Percentiles rank a stretch among this genome's conserved stretches.
These are phyloP conservation scores for Catajapyx aquilonaris DNA, from an alignment of 1,140 invertebrate genomes.

Conservation along the genomic window DNA sequence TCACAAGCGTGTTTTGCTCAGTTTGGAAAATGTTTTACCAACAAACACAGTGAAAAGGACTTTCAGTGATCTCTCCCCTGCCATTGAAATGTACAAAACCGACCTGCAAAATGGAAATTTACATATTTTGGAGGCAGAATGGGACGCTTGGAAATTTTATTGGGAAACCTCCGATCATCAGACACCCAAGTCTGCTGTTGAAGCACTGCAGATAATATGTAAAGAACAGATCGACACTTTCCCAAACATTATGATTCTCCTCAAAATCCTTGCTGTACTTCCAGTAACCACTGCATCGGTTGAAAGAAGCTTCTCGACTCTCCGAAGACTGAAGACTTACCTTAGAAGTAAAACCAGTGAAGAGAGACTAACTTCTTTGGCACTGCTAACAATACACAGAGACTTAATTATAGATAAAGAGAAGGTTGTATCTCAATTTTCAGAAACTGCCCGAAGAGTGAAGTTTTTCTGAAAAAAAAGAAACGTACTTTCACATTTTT, in stretches of 20 bases:
- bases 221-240: slow-evolving; percentile 4
- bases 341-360: neutral
- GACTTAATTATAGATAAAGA: slow-evolving; percentile 1
- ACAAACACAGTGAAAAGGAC: neutral
- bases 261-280: slow-evolving; percentile 5
- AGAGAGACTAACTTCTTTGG: neutral
- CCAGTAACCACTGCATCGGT: slow-evolving; percentile 6
- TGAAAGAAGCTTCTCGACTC: slow-evolving; percentile 1
- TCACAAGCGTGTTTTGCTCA: neutral
- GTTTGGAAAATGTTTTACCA: neutral
- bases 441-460: too few species aligned
- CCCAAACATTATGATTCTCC: slow-evolving; percentile 3
- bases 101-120: neutral
- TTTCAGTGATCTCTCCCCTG: neutral
- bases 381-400: neutral
- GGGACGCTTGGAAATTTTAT: neutral
- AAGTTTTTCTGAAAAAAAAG: too few species aligned
- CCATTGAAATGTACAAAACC: neutral
- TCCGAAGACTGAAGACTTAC: neutral
- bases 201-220: slow-evolving; percentile 1
- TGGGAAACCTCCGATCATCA: neutral
- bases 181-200: too few species aligned
- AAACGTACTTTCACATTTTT: too few species aligned
- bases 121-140: slow-evolving; percentile 4
- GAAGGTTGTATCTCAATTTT: too few species aligned